Base-by-base conservation (phyloP, 30 jellyfish, hydroid and myxozoan genomes). In the Euphysa ruthae region DNA sequence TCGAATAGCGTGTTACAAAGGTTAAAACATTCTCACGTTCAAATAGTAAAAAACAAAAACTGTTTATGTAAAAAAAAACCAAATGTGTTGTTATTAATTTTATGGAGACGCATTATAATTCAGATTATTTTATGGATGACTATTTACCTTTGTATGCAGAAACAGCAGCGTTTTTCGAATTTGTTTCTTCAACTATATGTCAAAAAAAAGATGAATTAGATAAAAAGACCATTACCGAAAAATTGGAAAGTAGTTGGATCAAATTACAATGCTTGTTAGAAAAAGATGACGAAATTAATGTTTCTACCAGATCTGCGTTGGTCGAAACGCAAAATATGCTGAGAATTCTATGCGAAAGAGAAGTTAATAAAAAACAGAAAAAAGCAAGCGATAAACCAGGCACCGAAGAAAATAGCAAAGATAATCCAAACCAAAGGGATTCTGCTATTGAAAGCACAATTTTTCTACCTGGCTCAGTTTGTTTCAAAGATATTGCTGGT, bases 401-500 rank as follows among this genome's bases (percentile, higher is more conserved):
- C 13, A 6, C 24, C 12, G 77, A 63, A 63, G 23, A 3, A 2
- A 46, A 8, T 29, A 46, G 8, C 23, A 46, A 25, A 46, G 60
- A 46, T 46, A n/a, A n/a, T n/a, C n/a, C n/a, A n/a, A 10, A 4
- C 10, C 62, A 43, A 26, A 68, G 97, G 34, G 74, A 43, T 58
- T 27, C 18, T 24, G 84, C 82, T 51, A 88, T 88, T 28, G 93
- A 70, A 50, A 69, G 78, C 18, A 88, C 97, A 7, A 80, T 88
- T 0, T 72, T 88, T 22, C 33, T 61, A 24, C 93, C 91, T 0
- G 97, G 97, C 7, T 54, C 68, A 38, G 60, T 81, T 5, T 29
- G 71, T 1, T 88, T 88, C 55, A 3, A 75, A 22, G 93, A 88
- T 55, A 92, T 88, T 15, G 97, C 97, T 15, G 97, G 97, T 27